Percentiles rank a stretch among this genome's conserved stretches.
These are phyloP conservation scores for Cydia amplana DNA, from an alignment of 1,140 invertebrate genomes.

Conservation along the genomic window DNA sequence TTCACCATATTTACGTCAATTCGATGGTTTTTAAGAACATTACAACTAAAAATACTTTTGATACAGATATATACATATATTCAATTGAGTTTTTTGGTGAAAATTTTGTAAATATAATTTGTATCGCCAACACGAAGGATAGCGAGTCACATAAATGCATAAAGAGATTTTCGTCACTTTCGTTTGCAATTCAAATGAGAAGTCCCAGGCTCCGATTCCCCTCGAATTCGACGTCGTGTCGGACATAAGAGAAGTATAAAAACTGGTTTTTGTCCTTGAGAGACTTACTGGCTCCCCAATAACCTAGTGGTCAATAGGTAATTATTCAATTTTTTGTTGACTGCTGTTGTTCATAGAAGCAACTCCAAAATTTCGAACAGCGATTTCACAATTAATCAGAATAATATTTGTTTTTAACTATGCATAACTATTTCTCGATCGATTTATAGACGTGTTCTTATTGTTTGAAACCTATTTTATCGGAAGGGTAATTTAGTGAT, in stretches of 20 bases:
- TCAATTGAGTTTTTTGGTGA: slow-evolving; percentile 43
- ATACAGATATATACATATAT: slow-evolving; percentile 19
- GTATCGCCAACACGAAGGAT: slow-evolving; percentile 46
- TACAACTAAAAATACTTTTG: slow-evolving; percentile 33
- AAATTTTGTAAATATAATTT: slow-evolving; percentile 66
- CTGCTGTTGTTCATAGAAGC: no score
- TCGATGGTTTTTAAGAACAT: slow-evolving; percentile 7
- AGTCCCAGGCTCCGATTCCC: slow-evolving; percentile 39
- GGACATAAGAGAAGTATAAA: slow-evolving; percentile 46
- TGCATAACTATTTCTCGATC: no score
- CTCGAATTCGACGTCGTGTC: slow-evolving; percentile 33
- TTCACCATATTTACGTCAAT: background rate
- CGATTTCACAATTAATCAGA: no score
- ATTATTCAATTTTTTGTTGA: slow-evolving; percentile 39
- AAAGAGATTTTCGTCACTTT: slow-evolving; percentile 60
- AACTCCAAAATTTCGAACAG: no score
- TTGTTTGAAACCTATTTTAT: no score
- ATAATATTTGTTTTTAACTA: no score
- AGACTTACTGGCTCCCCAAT: slow-evolving; percentile 49
- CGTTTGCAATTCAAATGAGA: slow-evolving; percentile 62
- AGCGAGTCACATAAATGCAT: slow-evolving; percentile 53
- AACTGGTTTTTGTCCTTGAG: slow-evolving; percentile 55
- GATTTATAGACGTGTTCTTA: no score
- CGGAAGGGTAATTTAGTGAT: no score
- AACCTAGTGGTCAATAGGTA: slow-evolving; percentile 52